phyloP scores from a whole-genome alignment of 2,888 invertebrate genomes.

The Tubulanus polymorphus region DNA sequence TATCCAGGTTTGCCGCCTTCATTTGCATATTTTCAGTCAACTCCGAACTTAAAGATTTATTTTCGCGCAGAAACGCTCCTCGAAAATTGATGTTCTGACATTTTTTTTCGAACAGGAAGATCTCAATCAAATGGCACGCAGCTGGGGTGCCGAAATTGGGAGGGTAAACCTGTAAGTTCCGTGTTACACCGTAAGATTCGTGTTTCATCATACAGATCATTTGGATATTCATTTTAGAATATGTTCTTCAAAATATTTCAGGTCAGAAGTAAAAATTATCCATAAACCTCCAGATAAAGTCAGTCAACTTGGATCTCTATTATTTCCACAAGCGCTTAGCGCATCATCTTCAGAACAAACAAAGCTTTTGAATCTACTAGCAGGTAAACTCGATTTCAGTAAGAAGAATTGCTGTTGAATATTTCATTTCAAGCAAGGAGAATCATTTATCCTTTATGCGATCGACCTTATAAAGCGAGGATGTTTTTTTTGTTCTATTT shows the following conservation, averaged over 20 bases:
- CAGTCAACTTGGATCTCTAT: background rate
- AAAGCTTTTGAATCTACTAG: background rate
- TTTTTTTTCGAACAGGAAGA: conserved; percentile 36
- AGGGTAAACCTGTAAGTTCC: conserved; percentile 49
- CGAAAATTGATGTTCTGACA: background rate
- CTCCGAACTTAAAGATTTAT: too few relatives aligned
- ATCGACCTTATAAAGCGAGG: too few relatives aligned
- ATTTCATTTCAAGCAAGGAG: too few relatives aligned
- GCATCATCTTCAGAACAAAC: background rate
- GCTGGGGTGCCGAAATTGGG: conserved; percentile 50
- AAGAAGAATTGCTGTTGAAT: too few relatives aligned
- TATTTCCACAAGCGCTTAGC: background rate
- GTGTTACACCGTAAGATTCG: background rate
- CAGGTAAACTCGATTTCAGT: conserved; percentile 1
- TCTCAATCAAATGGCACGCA: conserved; percentile 42
- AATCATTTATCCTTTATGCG: too few relatives aligned
- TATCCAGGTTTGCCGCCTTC: too few relatives aligned
- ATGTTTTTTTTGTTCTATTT: too few relatives aligned
- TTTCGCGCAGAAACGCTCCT: background rate
- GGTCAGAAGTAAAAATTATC: conserved; percentile 39
- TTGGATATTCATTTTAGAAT: background rate
- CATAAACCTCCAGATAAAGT: background rate
- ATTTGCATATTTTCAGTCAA: too few relatives aligned
- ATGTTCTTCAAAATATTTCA: conserved; percentile 21
- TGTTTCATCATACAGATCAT: background rate